A percentile compares a stretch with the other conserved stretches of the same genome.
Conservation (phyloP, 2,113 vertebrate genomes). For the Podiceps cristatus region DNA sequence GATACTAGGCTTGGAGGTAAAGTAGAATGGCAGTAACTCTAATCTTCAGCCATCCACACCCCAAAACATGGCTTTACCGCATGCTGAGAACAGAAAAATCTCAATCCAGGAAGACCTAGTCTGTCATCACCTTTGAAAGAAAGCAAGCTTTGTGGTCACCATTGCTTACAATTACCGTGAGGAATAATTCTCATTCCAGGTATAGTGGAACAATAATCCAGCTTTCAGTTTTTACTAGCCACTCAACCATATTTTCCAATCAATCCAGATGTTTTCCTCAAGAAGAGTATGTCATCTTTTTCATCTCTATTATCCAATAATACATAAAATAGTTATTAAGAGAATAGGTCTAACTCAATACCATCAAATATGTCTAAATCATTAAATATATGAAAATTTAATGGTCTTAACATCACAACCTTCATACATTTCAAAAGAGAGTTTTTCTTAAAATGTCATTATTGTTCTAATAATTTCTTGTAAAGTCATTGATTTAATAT, state of each 20-base stretch:
- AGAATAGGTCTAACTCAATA: not conserved
- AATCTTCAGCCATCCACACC: not conserved
- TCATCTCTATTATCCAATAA: not conserved
- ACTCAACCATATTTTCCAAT: not conserved
- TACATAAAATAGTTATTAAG: not conserved
- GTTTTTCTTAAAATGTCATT: not conserved
- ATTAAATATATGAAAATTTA: not conserved
- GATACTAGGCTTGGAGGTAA: not conserved
- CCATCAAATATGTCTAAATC: not conserved
- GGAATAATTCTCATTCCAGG: not conserved
- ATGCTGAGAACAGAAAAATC: not conserved
- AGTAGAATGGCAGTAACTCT: not conserved
- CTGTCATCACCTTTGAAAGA: not conserved
- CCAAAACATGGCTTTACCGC: not conserved
- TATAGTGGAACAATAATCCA: not conserved
- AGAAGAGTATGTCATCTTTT: not conserved
- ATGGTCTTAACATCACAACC: not conserved
- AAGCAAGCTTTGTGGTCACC: not conserved
- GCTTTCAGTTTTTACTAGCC: not conserved
- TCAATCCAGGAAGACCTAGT: not conserved
- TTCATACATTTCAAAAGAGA: not conserved
- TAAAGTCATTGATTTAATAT: conserved; percentile 41
- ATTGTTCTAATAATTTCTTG: not conserved
- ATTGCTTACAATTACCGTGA: not conserved
- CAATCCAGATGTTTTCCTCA: not conserved